Evolutionary conservation across 2,888 invertebrate genomes (phyloP).

Genomic region (Limnephilus rhombicus): DNA sequence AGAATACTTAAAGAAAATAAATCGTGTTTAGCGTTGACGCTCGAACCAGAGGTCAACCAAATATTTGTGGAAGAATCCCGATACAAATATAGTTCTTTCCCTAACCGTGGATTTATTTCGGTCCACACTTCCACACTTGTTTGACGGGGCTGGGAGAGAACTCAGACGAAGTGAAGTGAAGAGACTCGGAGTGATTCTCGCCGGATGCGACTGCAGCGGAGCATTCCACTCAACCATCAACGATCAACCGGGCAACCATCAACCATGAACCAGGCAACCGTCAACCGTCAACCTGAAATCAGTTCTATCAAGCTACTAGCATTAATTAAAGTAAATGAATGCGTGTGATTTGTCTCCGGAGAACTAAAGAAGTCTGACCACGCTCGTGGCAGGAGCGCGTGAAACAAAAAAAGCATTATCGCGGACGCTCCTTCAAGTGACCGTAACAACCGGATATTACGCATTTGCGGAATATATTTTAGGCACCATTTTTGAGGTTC

Average conservation of each 20-base stretch:
- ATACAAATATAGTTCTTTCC: slow-evolving; percentile 46
- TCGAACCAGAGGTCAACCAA: slow-evolving; percentile 41
- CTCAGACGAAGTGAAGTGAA: background rate
- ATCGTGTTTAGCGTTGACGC: slow-evolving; percentile 5
- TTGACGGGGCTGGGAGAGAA: background rate
- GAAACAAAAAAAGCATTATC: background rate
- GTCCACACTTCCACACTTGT: slow-evolving; percentile 17
- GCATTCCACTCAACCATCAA: slow-evolving; percentile 13
- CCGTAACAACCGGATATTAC: background rate
- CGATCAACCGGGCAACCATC: background rate
- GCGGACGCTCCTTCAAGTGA: background rate
- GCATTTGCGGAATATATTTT: background rate
- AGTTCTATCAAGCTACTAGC: background rate
- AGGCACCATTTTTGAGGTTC: background rate
- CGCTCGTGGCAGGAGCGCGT: background rate
- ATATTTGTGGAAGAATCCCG: slow-evolving; percentile 19
- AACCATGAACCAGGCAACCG: slow-evolving; percentile 1
- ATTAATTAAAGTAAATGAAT: slow-evolving; percentile 51
- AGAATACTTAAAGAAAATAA: background rate
- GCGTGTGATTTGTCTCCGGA: slow-evolving; percentile 49
- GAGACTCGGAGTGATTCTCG: slow-evolving; percentile 15
- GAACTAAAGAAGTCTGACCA: slow-evolving; percentile 3
- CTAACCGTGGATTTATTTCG: slow-evolving; percentile 30
- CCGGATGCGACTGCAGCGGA: slow-evolving; percentile 41
- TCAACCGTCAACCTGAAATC: background rate